phyloP scores from a whole-genome alignment of 2,888 invertebrate genomes.

The Corbicula japonica region DNA sequence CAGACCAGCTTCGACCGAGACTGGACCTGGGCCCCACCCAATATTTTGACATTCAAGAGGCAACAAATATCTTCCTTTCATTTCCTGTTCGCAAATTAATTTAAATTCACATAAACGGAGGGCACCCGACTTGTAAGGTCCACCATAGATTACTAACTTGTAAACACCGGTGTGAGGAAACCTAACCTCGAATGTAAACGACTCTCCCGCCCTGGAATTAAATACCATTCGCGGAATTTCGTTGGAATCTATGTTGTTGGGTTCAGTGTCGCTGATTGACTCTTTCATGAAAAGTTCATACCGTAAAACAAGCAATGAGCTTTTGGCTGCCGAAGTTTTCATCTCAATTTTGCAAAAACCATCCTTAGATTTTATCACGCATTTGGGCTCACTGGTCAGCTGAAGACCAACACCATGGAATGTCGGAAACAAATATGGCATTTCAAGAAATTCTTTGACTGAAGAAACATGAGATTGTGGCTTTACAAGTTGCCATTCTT shows the following conservation, averaged over 20 bases:
- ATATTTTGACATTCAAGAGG: conserved; percentile 53
- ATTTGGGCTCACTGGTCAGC: conserved; percentile 26
- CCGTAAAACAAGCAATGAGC: conserved; percentile 46
- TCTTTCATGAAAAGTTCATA: conserved; percentile 64
- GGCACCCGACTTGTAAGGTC: conserved; percentile 49
- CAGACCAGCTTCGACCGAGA: conserved; percentile 53
- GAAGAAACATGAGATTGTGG: conserved; percentile 1
- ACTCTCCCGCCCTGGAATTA: conserved; percentile 56
- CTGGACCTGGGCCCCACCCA: conserved; percentile 69
- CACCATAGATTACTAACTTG: conserved; percentile 64
- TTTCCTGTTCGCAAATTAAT: conserved; percentile 44
- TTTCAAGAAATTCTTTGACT: conserved; percentile 33
- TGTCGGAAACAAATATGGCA: conserved; percentile 53
- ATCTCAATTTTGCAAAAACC: conserved; percentile 42
- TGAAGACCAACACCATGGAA: conserved; percentile 47
- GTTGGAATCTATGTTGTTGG: conserved; percentile 14
- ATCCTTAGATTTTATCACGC: conserved; percentile 22
- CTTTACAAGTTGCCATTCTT: conserved; percentile 51
- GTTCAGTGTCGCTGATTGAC: neutral
- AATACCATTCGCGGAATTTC: conserved; percentile 55
- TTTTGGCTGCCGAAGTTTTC: conserved; percentile 43
- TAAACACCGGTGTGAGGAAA: conserved; percentile 60
- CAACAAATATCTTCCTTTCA: conserved; percentile 36
- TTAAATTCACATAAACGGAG: conserved; percentile 62
- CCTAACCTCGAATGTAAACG: conserved; percentile 57